A percentile compares a stretch with the other conserved stretches of the same genome.
Evolutionary conservation across 2,888 invertebrate species (phyloP).

Genomic region (Agrochola lota): DNA sequence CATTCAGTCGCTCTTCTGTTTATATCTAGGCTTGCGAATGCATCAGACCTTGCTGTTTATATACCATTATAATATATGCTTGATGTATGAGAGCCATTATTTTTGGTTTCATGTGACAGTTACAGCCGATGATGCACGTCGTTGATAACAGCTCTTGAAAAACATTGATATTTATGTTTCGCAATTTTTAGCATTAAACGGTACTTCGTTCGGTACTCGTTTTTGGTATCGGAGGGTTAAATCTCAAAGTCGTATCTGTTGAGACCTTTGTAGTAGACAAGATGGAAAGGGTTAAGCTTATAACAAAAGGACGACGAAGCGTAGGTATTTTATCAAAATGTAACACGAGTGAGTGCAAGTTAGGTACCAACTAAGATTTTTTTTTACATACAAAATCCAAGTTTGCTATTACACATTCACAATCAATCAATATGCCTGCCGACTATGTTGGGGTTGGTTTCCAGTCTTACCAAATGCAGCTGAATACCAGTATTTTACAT

Average conservation of each 20-base stretch:
- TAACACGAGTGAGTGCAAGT: neutral
- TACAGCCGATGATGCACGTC: slow-evolving; percentile 51
- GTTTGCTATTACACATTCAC: neutral
- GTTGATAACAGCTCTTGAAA: slow-evolving; percentile 48
- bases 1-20: slow-evolving; percentile 69
- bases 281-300: slow-evolving; percentile 5
- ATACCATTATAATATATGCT: slow-evolving; percentile 45
- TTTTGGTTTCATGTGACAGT: slow-evolving; percentile 59
- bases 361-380: neutral
- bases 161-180: slow-evolving; percentile 33
- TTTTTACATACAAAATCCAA: neutral
- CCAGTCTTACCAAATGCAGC: too few relatives aligned
- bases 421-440: neutral
- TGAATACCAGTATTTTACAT: too few relatives aligned
- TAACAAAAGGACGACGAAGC: neutral
- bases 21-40: slow-evolving; percentile 55
- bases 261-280: slow-evolving; percentile 5
- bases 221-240: slow-evolving; percentile 14
- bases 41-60: slow-evolving; percentile 50
- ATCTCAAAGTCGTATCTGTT: slow-evolving; percentile 21
- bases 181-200: slow-evolving; percentile 4
- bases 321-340: neutral
- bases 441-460: too few relatives aligned
- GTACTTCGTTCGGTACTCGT: neutral
- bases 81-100: slow-evolving; percentile 52